Base-by-base conservation (phyloP, 2,797 vertebrate species). In the Setipinna tenuifilis region DNA sequence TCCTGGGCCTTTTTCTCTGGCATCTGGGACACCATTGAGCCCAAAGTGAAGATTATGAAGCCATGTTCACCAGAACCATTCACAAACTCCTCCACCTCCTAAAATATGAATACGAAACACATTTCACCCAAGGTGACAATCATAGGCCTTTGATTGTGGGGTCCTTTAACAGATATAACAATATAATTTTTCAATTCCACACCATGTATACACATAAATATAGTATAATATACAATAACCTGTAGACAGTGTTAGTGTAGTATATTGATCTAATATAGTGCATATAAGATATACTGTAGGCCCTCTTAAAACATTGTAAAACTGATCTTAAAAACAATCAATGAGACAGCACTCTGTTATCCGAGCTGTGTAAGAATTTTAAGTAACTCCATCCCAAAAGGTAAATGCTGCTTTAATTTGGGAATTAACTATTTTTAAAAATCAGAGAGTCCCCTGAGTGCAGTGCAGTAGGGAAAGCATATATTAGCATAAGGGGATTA, bases 61-160 rank as follows among this genome's bases (percentile, higher is more conserved):
- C 98, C 98, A 0, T 97, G 95, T 0, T 98, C 97, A 87, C 98
- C 98, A 0, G 98, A 99, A n/a, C 94, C 96, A 0, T 98, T 95
- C 57, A 97, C 93, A n/a, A 98, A 97, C 87, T 94, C 93, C 92
- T 97, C 92, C 59, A 98, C 94, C 59, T 99, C 98, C 98, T 99
- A 93, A 85, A 92, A 86, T 59, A 12, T 83, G 2, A 19, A 68
- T 2, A 19, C 1, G 88, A 68, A 50, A 19, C 16, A 71, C 2
- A 0, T 5, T 81, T 21, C 9, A 68, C 16, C 58, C 48, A 25
- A 19, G 7, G 19, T 23, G 12, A 46, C 21, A 81, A 12, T 54
- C 10, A 1, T 12, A 10, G 12, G 28, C 12, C 62, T 25, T 12
- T 11, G 62, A 65, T 11, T 3, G 28, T n/a, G n/a, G 62, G 61